phyloP scores from a whole-genome alignment of 1,140 invertebrate species.

The Drosophila athabasca region DNA sequence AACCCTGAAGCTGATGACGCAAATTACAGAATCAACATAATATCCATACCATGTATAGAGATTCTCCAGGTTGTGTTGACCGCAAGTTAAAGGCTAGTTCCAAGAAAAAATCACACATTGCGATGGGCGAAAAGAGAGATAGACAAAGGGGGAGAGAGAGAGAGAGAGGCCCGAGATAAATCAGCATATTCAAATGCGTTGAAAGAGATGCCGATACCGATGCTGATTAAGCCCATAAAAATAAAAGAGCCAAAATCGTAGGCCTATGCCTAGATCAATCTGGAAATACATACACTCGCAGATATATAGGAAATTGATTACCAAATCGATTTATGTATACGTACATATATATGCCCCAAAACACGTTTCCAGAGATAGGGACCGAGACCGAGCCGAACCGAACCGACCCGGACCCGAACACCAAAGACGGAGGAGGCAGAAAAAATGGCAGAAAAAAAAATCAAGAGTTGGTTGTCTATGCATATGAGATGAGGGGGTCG shows the following conservation, averaged over 20 bases:
- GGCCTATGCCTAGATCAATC: slow-evolving; percentile 43
- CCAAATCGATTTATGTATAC: slow-evolving; percentile 24
- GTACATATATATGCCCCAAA: slow-evolving; percentile 30
- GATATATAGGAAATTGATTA: slow-evolving; percentile 50
- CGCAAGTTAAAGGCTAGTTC: slow-evolving; percentile 49
- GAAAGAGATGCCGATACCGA: slow-evolving; percentile 43
- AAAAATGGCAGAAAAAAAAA: slow-evolving; percentile 9
- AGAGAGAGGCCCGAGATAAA: slow-evolving; percentile 14
- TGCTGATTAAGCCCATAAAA: slow-evolving; percentile 31
- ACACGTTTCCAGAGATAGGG: slow-evolving; percentile 54
- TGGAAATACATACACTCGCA: slow-evolving; percentile 15
- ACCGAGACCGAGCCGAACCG: background rate
- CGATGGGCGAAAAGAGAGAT: slow-evolving; percentile 13
- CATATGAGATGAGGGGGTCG: slow-evolving; percentile 56
- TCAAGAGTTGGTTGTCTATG: slow-evolving; percentile 64
- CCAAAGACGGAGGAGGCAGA: background rate
- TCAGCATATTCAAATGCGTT: slow-evolving; percentile 50
- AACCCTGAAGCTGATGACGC: slow-evolving; percentile 41
- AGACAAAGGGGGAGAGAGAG: background rate
- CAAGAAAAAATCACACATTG: slow-evolving; percentile 61
- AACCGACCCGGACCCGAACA: too few relatives aligned
- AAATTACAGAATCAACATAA: slow-evolving; percentile 42
- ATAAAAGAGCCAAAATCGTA: slow-evolving; percentile 7
- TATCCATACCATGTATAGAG: slow-evolving; percentile 51
- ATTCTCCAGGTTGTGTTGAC: slow-evolving; percentile 29